Evolutionary conservation across 2,888 invertebrate species (phyloP), one percentile per base, ranked within the genome.

Genomic region (Eumerus sabulonum): DNA sequence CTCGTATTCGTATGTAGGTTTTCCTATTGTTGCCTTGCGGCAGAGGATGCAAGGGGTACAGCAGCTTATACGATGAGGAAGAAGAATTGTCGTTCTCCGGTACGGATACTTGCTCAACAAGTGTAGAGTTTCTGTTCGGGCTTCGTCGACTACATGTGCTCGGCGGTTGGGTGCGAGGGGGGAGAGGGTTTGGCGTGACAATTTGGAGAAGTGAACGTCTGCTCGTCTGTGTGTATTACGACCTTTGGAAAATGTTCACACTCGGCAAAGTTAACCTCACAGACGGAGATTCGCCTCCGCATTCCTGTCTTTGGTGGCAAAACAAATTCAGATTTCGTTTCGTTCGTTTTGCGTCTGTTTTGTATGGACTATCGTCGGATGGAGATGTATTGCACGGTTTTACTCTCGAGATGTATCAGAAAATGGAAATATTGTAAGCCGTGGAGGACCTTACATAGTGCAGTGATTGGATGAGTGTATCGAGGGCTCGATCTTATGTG

Each of bases 211-310:
- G 35, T 60, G 60, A 62, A 57, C 56, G 57, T 73, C 67, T 77
- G 67, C 38, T 51, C 63, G 73, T 79, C 47, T 40, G 11, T 53
- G 68, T 74, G 74, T 50, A 74, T 63, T 57, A 56, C 74, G 74
- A 74, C 79, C 79, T 74, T 79, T 74, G 54, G 64, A 51, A 79
- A 63, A 74, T 79, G 36, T 79, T 79, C 64, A 74, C 79, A 74
- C 79, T 79, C 35, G 63, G 53, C 59, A 38, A 38, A 54, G 50
- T 54, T 79, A 74, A 64, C 79, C 74, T 74, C 60, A 42, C 67
- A 70, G 66, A 72, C 66, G 48, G 63, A 50, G 68, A 64, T 60
- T 79, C 73, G 70, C 79, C 79, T 79, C 79, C 79, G 79, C 79
- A 74, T 79, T 79, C 79, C 42, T 70, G 36, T 35, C 19, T 54